Base-by-base conservation (phyloP, 2,113 vertebrate genomes). In the Stomatorhinus ivindoensis region DNA sequence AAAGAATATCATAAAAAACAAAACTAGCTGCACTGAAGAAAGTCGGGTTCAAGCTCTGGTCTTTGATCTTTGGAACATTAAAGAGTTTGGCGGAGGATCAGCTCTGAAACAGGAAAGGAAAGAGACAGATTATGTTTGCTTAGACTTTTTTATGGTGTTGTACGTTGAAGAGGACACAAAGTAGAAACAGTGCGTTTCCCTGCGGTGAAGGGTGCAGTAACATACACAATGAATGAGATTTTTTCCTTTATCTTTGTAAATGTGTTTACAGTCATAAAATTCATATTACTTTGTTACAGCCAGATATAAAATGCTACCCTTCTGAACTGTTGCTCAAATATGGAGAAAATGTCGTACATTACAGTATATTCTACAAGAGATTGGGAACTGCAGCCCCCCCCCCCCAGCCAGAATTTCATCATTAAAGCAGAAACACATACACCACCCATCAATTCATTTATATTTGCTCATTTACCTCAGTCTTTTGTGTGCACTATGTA, bases 21-120 rank as follows among this genome's bases (percentile, higher is more conserved):
- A 82, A 86, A 86, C 7, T 86, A 86, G 84, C 47, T 51, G 13
- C 44, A 27, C 24, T 86, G 76, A 46, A 86, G 47, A 86, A 51
- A 50, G 44, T 27, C 8, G 31, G 11, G 19, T 86, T 50, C 11
- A 86, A 86, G n/a, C 46, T 50, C 35, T 31, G 11, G 44, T 50
- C 46, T 86, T 86, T 86, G 46, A 86, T 86, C 84, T 86, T 46
- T 15, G 24, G 76, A 44, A 82, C 76, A 82, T 82, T 82, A 82
- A 44, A 8, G 15, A 44, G 76, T 82, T 82, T 44, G 17, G 76
- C 44, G 8, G 35, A 39, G 76, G 39, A 44, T 39, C 42, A 44
- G 19, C 76, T 44, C 19, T 0, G 4, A 82, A 42, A 82, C 31
- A 10, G 83, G 42, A 86, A 39, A 86, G 46, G 44, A n/a, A 48